Base-by-base conservation (phyloP, 2,797 vertebrate species). In the Coluber constrictor region DNA sequence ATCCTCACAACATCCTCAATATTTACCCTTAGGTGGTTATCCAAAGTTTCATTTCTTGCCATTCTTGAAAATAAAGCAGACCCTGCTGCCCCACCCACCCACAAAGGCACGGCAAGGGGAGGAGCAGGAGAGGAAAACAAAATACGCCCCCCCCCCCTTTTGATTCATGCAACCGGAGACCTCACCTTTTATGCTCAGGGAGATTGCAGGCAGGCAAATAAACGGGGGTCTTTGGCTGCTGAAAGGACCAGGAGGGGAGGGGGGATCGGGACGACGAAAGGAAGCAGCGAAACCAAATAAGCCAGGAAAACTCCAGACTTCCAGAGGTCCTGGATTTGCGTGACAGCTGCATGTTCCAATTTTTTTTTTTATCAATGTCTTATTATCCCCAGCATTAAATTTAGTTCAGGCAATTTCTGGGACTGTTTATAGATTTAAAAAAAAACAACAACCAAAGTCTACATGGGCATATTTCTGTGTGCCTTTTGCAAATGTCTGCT, bases 11-110 rank as follows among this genome's bases (percentile, higher is more conserved):
- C 95, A 93, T 94, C 91, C 92, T 96, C 96, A 95, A 94, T 95
- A 95, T 96, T 96, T 96, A 96, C 91, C 92, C 90, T 92, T 94
- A 93, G 94, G 92, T 95, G 91, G 43, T 90, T 61, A 92, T 56
- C 74, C 91, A 88, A 90, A 96, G 87, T 94, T 96, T 90, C 87
- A 61, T 83, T 90, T 94, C 94, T 94, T 94, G 96, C 92, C 95
- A 79, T 93, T 95, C 90, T 87, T 92, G 94, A 79, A 95, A 63
- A 94, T 54, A 90, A 94, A 94, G 92, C 91, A 51, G 79, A 37
- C 43, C 32, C 57, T 94, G 83, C 92, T 93, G 95, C 92, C 93
- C 79, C 95, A 61, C 25, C n/a, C 63, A 32, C n/a, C 13, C 94
- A 92, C 94, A 94, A 94, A 95, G 89, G 92, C 91, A 60, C 25